Conservation (phyloP, 2,888 invertebrate species). For the Tuta absoluta region DNA sequence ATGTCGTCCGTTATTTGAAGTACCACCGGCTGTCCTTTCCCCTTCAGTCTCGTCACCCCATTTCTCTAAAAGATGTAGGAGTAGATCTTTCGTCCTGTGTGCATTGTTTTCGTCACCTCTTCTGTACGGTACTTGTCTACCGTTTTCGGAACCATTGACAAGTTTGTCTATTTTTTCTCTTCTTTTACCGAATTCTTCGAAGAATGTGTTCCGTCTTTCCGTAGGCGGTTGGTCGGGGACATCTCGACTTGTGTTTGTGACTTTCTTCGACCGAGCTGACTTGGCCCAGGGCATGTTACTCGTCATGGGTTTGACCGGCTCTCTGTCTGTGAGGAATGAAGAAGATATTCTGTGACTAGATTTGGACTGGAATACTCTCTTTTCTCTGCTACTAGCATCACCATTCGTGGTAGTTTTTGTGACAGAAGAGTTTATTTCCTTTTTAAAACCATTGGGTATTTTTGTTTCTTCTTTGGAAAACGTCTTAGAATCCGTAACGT, state of each 20-base stretch:
- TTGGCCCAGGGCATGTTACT: slow-evolving; percentile 80
- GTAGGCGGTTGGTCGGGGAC: slow-evolving; percentile 85
- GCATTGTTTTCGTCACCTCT: slow-evolving; percentile 81
- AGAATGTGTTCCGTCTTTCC: slow-evolving; percentile 79
- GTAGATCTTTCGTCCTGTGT: slow-evolving; percentile 87
- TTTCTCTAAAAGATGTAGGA: slow-evolving; percentile 87
- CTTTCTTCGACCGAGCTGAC: slow-evolving; percentile 82
- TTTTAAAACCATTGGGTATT: slow-evolving; percentile 64
- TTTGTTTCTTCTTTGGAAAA: slow-evolving; percentile 61
- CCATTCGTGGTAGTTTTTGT: slow-evolving; percentile 67
- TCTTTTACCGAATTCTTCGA: slow-evolving; percentile 73
- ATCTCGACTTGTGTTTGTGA: slow-evolving; percentile 86
- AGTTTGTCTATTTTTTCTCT: slow-evolving; percentile 73
- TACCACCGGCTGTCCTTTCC: slow-evolving; percentile 77
- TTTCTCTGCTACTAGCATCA: slow-evolving; percentile 56
- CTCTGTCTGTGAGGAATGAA: slow-evolving; percentile 64
- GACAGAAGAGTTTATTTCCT: slow-evolving; percentile 53
- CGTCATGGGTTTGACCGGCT: slow-evolving; percentile 71
- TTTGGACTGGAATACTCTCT: slow-evolving; percentile 66
- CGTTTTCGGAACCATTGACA: slow-evolving; percentile 68
- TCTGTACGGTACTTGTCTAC: slow-evolving; percentile 71
- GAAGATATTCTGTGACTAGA: slow-evolving; percentile 69
- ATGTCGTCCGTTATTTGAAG: slow-evolving; percentile 75
- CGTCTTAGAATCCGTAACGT: slow-evolving; percentile 61
- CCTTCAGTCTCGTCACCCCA: slow-evolving; percentile 85